Evolutionary conservation across 64 coral and sea anemone genomes (phyloP).

Genomic region (Montipora efflorescens): DNA sequence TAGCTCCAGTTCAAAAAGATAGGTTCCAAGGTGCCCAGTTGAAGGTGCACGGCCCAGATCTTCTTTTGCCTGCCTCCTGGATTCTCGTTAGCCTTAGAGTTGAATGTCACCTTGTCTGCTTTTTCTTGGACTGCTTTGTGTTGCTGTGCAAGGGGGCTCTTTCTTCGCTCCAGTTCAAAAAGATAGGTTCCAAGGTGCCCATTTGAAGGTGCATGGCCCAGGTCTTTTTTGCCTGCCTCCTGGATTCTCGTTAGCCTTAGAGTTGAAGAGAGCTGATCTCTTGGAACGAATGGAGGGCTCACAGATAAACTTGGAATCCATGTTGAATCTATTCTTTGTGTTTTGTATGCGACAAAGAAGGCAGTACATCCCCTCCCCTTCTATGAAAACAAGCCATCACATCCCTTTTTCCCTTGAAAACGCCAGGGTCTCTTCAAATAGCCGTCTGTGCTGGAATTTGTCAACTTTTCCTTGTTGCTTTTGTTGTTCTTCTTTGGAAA

Average conservation of each 20-base stretch:
- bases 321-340: slow-evolving; percentile 61
- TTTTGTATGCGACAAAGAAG: slow-evolving; percentile 65
- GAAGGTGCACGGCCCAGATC: slow-evolving; percentile 47
- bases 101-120: slow-evolving; percentile 36
- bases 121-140: slow-evolving; percentile 13
- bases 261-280: slow-evolving; percentile 72
- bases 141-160: slow-evolving; percentile 42
- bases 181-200: slow-evolving; percentile 55
- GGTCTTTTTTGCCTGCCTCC: slow-evolving; percentile 57
- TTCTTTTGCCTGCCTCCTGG: slow-evolving; percentile 40
- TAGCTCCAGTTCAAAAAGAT: slow-evolving; percentile 35
- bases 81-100: background rate
- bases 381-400: slow-evolving; percentile 44
- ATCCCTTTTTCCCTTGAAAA: slow-evolving; percentile 52
- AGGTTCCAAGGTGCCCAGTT: slow-evolving; percentile 50
- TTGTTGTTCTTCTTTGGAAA: slow-evolving; percentile 45
- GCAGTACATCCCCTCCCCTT: slow-evolving; percentile 68
- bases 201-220: slow-evolving; percentile 35
- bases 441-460: slow-evolving; percentile 59
- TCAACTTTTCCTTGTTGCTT: slow-evolving; percentile 4
- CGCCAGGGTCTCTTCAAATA: slow-evolving; percentile 51
- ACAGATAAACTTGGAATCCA: slow-evolving; percentile 62
- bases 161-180: slow-evolving; percentile 36
- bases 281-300: slow-evolving; percentile 66
- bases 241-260: background rate